Conservation (phyloP, 2,888 invertebrate genomes). For the Acleris cristana region DNA sequence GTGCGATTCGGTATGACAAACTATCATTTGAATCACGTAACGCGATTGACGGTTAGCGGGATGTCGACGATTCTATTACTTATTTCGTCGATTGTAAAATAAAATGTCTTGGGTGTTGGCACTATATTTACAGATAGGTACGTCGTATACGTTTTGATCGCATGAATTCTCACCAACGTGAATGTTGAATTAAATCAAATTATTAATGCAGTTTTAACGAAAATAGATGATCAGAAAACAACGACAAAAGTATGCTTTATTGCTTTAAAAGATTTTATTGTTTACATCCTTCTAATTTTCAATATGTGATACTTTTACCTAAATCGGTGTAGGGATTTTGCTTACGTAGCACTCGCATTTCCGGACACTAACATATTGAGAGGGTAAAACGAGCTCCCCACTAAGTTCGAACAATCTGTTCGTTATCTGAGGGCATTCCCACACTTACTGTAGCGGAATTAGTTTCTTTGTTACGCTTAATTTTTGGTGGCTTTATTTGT, state of each 20-base stretch:
- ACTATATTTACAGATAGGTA: not conserved
- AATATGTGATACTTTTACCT: slow-evolving; percentile 50
- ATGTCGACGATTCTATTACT: slow-evolving; percentile 43
- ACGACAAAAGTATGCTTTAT: not conserved
- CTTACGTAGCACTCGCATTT: slow-evolving; percentile 56
- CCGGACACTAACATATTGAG: slow-evolving; percentile 43
- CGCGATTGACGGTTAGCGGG: slow-evolving; percentile 61
- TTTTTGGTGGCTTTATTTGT: slow-evolving; percentile 23
- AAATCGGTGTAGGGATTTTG: slow-evolving; percentile 55
- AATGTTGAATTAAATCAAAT: no score
- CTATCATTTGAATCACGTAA: slow-evolving; percentile 44
- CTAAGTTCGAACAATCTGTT: slow-evolving; percentile 1
- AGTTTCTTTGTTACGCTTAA: slow-evolving; percentile 26
- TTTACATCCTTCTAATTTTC: slow-evolving; percentile 51
- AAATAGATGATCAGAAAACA: not conserved
- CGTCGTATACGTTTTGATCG: not conserved
- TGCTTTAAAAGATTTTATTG: slow-evolving; percentile 39
- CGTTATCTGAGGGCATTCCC: slow-evolving; percentile 8
- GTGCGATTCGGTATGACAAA: slow-evolving; percentile 81
- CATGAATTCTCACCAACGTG: no score
- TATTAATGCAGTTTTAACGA: not conserved
- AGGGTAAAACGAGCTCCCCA: slow-evolving; percentile 4
- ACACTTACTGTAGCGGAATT: slow-evolving; percentile 17
- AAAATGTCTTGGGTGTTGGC: not conserved
- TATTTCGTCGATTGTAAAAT: slow-evolving; percentile 14